phyloP scores from a whole-genome alignment of 1,140 invertebrate species.

The Pogonomyrmex barbatus region DNA sequence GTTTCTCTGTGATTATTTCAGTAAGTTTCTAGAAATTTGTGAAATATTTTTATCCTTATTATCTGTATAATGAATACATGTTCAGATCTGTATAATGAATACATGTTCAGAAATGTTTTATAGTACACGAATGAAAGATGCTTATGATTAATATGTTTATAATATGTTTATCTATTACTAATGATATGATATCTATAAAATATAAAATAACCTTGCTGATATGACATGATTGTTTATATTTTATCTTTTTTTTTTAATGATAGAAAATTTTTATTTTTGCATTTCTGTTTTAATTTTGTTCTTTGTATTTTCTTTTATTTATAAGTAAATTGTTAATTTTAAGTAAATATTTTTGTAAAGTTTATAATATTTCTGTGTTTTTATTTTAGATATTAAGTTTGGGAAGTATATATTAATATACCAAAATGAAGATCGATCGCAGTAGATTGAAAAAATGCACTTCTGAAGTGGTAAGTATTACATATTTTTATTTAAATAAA shows the following conservation, averaged over 20 bases:
- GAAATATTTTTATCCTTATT: not conserved
- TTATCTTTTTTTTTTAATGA: not conserved
- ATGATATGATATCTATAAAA: constrained; percentile 3
- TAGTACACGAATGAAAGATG: not conserved
- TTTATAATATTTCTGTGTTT: constrained; percentile 38
- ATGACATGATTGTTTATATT: not conserved
- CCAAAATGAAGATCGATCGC: constrained; percentile 94
- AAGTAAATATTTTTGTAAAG: not conserved
- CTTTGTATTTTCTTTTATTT: not conserved
- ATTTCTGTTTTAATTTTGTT: too few species aligned
- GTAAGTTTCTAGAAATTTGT: not conserved
- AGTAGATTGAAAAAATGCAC: constrained; percentile 95
- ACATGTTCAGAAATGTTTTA: not conserved
- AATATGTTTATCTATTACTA: too few species aligned
- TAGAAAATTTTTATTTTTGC: not conserved
- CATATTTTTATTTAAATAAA: not conserved
- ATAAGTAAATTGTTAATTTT: constrained; percentile 8
- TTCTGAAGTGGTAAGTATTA: constrained; percentile 92
- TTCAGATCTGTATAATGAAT: not conserved
- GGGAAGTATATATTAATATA: constrained; percentile 50
- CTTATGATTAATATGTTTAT: not conserved
- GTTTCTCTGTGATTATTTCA: too few species aligned
- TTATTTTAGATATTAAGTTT: constrained; percentile 77
- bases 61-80: not conserved
- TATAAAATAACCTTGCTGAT: too few species aligned